Conservation (phyloP, 2,113 vertebrate genomes). For the Anguilla rostrata region DNA sequence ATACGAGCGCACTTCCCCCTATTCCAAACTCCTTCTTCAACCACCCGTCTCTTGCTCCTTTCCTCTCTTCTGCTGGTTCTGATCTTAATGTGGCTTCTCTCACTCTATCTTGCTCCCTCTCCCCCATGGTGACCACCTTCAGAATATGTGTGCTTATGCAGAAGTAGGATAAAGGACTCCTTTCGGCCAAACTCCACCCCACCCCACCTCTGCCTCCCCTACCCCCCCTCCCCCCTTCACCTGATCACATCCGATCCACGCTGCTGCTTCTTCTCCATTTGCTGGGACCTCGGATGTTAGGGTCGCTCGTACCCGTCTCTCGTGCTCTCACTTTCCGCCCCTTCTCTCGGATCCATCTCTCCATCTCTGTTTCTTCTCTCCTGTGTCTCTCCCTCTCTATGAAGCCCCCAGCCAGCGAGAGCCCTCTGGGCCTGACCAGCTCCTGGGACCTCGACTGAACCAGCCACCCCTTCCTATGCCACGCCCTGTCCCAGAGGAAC, state of each 20-base stretch:
- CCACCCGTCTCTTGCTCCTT: slow-evolving; percentile 43
- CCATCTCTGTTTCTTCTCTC: slow-evolving; percentile 71
- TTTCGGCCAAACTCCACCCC: slow-evolving; percentile 36
- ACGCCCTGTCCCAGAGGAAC: slow-evolving; percentile 53
- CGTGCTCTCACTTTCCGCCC: slow-evolving; percentile 33
- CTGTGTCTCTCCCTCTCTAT: slow-evolving; percentile 67
- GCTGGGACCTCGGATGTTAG: slow-evolving; percentile 60
- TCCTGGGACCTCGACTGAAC: slow-evolving; percentile 78
- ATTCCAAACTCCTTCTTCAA: slow-evolving; percentile 26
- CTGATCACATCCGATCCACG: slow-evolving; percentile 30
- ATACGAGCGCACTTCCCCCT: slow-evolving; percentile 45
- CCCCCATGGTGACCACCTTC: slow-evolving; percentile 42
- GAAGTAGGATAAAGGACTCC: slow-evolving; percentile 51
- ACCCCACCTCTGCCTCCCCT: neutral
- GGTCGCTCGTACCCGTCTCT: slow-evolving; percentile 44
- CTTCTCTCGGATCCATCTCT: slow-evolving; percentile 64
- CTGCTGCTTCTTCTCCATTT: slow-evolving; percentile 56
- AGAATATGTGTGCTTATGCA: slow-evolving; percentile 69
- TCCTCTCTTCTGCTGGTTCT: slow-evolving; percentile 54
- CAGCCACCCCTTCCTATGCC: slow-evolving; percentile 54
- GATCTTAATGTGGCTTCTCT: slow-evolving; percentile 61
- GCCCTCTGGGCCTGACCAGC: slow-evolving; percentile 68
- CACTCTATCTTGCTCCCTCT: slow-evolving; percentile 45
- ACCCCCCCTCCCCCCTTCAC: slow-evolving; percentile 57
- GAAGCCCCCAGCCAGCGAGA: slow-evolving; percentile 75